A percentile compares a stretch with the other conserved stretches of the same genome.
Evolutionary conservation across 2,113 vertebrate species (phyloP).

Genomic region (Marmota monax): DNA sequence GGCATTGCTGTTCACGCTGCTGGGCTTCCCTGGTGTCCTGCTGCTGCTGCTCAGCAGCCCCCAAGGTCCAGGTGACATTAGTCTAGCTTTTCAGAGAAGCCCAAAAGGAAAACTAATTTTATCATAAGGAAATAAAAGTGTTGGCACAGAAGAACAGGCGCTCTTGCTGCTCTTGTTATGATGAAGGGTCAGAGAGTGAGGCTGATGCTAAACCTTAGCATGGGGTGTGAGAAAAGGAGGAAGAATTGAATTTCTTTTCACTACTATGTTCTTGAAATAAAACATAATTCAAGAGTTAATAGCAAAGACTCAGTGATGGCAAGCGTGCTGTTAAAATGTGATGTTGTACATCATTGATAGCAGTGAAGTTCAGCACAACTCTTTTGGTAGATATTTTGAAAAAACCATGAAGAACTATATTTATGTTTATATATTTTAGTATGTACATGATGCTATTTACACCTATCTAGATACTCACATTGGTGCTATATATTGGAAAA

Average conservation of each 20-base stretch:
- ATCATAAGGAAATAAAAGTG: slow-evolving; percentile 54
- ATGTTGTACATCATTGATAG: background rate
- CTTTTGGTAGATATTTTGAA: slow-evolving; percentile 31
- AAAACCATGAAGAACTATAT: background rate
- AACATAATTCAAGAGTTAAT: slow-evolving; percentile 2
- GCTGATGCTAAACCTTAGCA: background rate
- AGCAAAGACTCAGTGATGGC: background rate
- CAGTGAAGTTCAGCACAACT: background rate
- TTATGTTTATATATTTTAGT: background rate
- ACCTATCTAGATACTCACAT: background rate
- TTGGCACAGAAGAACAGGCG: slow-evolving; percentile 2
- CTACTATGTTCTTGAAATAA: background rate
- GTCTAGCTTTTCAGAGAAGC: slow-evolving; percentile 72
- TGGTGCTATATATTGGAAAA: background rate
- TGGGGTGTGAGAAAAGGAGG: background rate
- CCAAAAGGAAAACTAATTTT: slow-evolving; percentile 77
- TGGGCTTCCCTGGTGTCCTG: slow-evolving; percentile 71
- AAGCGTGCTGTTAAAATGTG: background rate
- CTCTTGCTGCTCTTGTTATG: background rate
- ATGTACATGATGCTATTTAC: background rate
- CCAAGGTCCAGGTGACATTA: slow-evolving; percentile 74
- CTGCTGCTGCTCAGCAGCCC: slow-evolving; percentile 67
- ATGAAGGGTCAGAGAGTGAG: slow-evolving; percentile 39
- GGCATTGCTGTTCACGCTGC: slow-evolving; percentile 28
- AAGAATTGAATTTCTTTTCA: background rate